Base-by-base conservation (phyloP, 2,113 vertebrate genomes). In the Haemorhous mexicanus region DNA sequence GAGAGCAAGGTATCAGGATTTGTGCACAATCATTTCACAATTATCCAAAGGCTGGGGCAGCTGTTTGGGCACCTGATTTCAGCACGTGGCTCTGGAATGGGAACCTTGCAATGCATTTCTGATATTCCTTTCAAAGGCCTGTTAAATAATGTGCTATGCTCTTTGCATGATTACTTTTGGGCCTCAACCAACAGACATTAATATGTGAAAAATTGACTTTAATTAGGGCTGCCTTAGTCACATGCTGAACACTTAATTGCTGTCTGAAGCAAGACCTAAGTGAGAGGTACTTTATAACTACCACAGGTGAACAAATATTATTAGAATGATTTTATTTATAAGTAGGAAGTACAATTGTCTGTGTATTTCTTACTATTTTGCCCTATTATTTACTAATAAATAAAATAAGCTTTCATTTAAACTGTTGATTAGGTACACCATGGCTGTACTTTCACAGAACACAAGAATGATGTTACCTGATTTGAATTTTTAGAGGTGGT, bases 181-280 rank as follows among this genome's bases (percentile, higher is more conserved):
- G 77, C 74, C 69, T 84, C 61, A 44, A 89, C 61, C 77, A 94
- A 43, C 32, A 63, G n/a, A n/a, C 22, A 24, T 81, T 89, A 89
- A 66, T 68, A n/a, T 49, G 28, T 85, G 55, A 59, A 59, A 83
- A 91, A 80, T 73, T 88, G 82, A 88, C 90, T 94, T 93, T 93
- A 88, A 94, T 94, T 92, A 94, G 72, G 63, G 37, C 73, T 87
- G 56, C 69, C 62, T 81, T 81, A 87, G 64, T 55, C 44, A n/a
- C 68, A 68, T 4, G 3, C 69, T 52, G 84, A 92, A 44, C 39
- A 44, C 41, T 87, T 93, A 89, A 92, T 92, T 92, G 68, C 55
- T 90, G 47, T 93, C 72, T 96, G 61, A 90, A 81, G 63, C 39
- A 84, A 59, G 47, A 35, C 24, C 2, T 52, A 27, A 47, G 68